phyloP scores from a whole-genome alignment of 1,140 invertebrate genomes.

The Drosophila orena region DNA sequence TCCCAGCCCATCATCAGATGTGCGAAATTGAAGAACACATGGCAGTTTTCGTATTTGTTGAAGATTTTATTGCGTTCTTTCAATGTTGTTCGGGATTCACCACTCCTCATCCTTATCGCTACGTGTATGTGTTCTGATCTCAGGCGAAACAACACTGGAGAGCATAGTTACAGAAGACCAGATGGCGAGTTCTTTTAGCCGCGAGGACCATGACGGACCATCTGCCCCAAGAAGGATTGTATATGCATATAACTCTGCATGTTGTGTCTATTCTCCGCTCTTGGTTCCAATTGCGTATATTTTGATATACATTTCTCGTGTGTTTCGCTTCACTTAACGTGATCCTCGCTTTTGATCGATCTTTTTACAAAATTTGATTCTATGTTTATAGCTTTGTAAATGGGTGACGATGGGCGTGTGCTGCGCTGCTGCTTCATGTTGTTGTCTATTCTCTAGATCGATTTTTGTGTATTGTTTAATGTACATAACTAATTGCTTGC shows the following conservation, averaged over 20 bases:
- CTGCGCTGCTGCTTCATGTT: constrained; percentile 16
- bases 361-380: constrained; percentile 50
- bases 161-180: constrained; percentile 7
- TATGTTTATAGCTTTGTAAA: constrained; percentile 18
- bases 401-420: constrained; percentile 3
- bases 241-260: constrained; percentile 23
- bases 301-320: constrained; percentile 28
- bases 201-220: constrained; percentile 1
- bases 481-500: constrained; percentile 57
- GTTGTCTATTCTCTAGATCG: constrained; percentile 28
- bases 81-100: constrained; percentile 30
- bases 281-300: constrained; percentile 22
- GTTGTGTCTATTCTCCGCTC: constrained; percentile 4
- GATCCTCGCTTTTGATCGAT: constrained; percentile 20
- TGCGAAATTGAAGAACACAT: background rate
- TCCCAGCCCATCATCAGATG: background rate
- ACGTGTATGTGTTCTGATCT: constrained; percentile 7
- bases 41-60: constrained; percentile 16
- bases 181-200: constrained; percentile 9
- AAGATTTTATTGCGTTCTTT: constrained; percentile 45
- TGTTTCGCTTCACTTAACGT: background rate
- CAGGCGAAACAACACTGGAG: constrained; percentile 5
- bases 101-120: constrained; percentile 27
- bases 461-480: constrained; percentile 39
- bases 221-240: constrained; percentile 15